phyloP scores from a whole-genome alignment of 2,888 invertebrate genomes.

The Itoplectis maculator region DNA sequence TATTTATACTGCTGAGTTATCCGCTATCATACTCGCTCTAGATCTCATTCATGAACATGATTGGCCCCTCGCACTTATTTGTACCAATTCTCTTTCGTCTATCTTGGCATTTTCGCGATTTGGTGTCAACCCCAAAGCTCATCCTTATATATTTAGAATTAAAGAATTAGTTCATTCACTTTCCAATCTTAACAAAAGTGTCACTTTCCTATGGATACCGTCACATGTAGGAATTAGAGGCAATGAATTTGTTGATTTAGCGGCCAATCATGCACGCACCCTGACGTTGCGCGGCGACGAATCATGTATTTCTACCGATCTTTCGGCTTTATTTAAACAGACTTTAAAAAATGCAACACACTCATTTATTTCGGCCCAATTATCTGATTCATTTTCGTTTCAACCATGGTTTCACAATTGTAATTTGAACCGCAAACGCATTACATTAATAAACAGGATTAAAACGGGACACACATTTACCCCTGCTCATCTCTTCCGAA shows the following conservation, averaged over 20 bases:
- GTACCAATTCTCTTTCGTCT: conserved; percentile 8
- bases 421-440: too few species aligned
- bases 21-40: not conserved
- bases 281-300: not conserved
- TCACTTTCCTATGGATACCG: too few species aligned
- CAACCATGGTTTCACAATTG: too few species aligned
- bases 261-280: conserved; percentile 8
- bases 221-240: too few species aligned
- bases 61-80: not conserved
- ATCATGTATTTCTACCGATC: not conserved
- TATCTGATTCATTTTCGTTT: too few species aligned
- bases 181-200: too few species aligned
- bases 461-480: too few species aligned
- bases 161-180: not conserved
- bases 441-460: too few species aligned
- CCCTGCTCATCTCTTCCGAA: too few species aligned
- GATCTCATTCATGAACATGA: not conserved
- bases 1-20: conserved; percentile 25
- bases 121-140: too few species aligned
- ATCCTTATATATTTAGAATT: not conserved
- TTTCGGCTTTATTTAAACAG: too few species aligned
- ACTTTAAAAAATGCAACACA: not conserved
- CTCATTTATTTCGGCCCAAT: not conserved
- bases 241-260: conserved; percentile 18
- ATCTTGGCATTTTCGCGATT: not conserved